Evolutionary conservation across 1,140 invertebrate species (phyloP), one percentile per base, ranked within the genome.

Genomic region (Heliconius hermathena): DNA sequence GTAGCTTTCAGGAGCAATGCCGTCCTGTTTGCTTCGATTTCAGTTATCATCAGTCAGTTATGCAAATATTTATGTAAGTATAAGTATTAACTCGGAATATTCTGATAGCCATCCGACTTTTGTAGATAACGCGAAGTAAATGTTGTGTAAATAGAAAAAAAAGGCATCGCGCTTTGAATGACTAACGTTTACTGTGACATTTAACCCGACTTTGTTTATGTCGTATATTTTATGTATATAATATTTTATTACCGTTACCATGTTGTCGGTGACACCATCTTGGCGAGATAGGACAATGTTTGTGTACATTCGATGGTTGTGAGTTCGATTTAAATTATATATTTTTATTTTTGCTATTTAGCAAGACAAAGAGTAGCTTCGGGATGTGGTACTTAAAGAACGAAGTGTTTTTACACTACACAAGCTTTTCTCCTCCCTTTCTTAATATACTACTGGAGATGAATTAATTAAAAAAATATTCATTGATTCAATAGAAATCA

Each of bases 141-240:
- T 46, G 41, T 46, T 66, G 60, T 66, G 60, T 66, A 66, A 66
- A 66, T 29, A 66, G 60, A 66, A 66, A 66, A 26, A 60, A 52
- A 52, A 66, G 8, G 26, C 54, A 29, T 29, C 26, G 26, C n/a
- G 13, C 26, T 29, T 66, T 66, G 22, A 66, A 66, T 66, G 60
- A 29, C 4, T 66, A 66, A 66, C 11, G 11, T 66, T 29, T 66
- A 6, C 26, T 29, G 60, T 29, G 26, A 66, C 60, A 66, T 29
- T 60, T 66, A 66, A 66, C 26, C 60, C 4, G 26, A 66, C 5
- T 66, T 66, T 26, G 26, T 66, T 26, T 60, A 60, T 60, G 2
- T 60, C n/a, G 54, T 18, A 22, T 22, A 22, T 57, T 66, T 66
- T 66, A 29, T 66, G 22, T 66, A 9, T 66, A 66, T 26, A 66